phyloP scores from a whole-genome alignment of 2,113 vertebrate genomes.

The Microcebus jonahi region DNA sequence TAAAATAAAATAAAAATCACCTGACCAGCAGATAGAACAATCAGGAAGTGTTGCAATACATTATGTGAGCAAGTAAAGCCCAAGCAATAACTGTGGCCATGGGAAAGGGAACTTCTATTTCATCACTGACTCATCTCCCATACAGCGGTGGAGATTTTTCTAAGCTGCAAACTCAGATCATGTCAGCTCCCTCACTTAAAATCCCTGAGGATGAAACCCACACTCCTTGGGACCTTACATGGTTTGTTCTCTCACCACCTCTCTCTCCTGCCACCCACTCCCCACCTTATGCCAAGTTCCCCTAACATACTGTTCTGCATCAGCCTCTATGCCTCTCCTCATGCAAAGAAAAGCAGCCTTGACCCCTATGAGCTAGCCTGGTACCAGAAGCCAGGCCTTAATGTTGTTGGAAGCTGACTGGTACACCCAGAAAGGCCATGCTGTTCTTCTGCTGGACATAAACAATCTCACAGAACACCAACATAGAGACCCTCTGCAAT shows the following conservation, averaged over 20 bases:
- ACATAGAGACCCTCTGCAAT: constrained; percentile 76
- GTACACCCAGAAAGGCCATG: not conserved
- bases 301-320: not conserved
- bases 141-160: not conserved
- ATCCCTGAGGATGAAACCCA: not conserved
- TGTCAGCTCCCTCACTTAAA: not conserved
- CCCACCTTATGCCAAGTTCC: not conserved
- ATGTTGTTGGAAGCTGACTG: not conserved
- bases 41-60: rapidly evolving
- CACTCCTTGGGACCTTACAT: not conserved
- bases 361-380: not conserved
- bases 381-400: not conserved
- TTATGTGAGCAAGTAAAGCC: not conserved
- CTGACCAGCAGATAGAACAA: not conserved
- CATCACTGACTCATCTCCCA: not conserved
- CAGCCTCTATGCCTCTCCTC: not conserved
- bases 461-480: constrained; percentile 44
- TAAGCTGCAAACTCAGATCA: not conserved
- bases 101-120: not conserved
- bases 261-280: not conserved
- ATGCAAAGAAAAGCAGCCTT: not conserved
- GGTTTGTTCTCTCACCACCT: not conserved
- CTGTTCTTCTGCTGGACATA: not conserved
- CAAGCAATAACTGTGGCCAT: not conserved
- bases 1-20: not conserved